Evolutionary conservation across 2,797 vertebrate species (phyloP).

Genomic region (Ibycter americanus): DNA sequence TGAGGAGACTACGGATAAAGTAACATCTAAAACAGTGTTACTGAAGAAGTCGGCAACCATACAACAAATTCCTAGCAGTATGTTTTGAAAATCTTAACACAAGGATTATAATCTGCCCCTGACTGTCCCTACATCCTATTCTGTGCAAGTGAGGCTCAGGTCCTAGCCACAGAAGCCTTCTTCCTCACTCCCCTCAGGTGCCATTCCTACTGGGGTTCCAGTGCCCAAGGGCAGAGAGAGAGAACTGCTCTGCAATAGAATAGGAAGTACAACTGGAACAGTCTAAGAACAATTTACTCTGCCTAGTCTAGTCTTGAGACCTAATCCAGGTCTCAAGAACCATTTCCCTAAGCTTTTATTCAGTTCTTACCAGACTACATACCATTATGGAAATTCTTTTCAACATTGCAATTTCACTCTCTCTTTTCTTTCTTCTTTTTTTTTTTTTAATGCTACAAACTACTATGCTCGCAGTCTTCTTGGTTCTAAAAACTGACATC

Average conservation of each 20-base stretch:
- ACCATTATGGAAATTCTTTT: neutral
- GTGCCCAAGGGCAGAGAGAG: accelerated
- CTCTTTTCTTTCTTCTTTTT: neutral
- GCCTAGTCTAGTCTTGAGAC: too few relatives aligned
- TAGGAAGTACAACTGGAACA: neutral
- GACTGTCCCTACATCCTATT: neutral
- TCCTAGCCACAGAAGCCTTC: neutral
- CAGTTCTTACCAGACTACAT: neutral
- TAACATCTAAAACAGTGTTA: neutral
- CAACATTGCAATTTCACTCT: neutral
- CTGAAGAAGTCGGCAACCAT: accelerated
- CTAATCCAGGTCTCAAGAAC: neutral
- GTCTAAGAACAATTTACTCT: neutral
- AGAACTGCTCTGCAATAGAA: neutral
- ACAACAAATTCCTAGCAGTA: neutral
- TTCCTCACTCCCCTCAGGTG: neutral
- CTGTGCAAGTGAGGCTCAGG: neutral
- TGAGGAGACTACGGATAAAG: neutral
- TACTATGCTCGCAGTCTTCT: neutral
- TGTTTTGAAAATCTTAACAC: neutral
- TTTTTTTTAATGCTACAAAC: neutral
- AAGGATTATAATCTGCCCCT: neutral
- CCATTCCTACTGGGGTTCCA: neutral
- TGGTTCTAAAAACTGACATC: neutral
- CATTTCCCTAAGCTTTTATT: neutral